Conservation (phyloP, 1,140 invertebrate species). For the Bombus pascuorum region DNA sequence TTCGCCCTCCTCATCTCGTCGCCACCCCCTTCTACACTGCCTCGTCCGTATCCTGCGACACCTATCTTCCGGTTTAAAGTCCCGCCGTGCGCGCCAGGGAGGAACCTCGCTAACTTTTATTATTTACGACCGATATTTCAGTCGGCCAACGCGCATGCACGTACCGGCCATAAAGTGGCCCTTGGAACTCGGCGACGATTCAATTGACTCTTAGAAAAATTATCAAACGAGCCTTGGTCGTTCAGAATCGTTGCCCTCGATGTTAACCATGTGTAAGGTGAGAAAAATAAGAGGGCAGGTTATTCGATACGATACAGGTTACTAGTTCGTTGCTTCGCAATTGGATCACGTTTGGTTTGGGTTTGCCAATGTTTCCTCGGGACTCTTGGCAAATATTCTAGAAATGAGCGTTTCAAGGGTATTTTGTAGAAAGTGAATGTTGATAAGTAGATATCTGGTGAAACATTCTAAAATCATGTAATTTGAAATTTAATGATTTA, state of each 20-base stretch:
- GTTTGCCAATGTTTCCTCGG: not conserved
- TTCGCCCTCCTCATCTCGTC: slow-evolving; percentile 69
- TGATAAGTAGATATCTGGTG: too few species aligned
- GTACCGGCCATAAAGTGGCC: slow-evolving; percentile 56
- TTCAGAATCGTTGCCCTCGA: not conserved
- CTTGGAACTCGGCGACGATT: slow-evolving; percentile 36
- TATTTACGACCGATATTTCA: slow-evolving; percentile 84
- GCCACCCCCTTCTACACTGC: slow-evolving; percentile 55
- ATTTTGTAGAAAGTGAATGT: too few species aligned
- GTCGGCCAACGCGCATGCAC: slow-evolving; percentile 68
- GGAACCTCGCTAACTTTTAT: slow-evolving; percentile 83
- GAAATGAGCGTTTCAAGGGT: too few species aligned
- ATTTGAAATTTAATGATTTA: too few species aligned
- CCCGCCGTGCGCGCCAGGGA: slow-evolving; percentile 77
- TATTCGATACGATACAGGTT: not conserved
- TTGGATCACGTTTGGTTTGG: too few species aligned
- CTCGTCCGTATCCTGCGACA: slow-evolving; percentile 79
- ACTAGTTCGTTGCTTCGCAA: not conserved
- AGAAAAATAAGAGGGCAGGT: not conserved
- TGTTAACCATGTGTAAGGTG: not conserved
- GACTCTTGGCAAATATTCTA: too few species aligned
- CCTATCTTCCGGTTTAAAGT: slow-evolving; percentile 84
- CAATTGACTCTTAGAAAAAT: slow-evolving; percentile 51
- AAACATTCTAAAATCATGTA: too few species aligned
- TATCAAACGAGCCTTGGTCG: not conserved